Base-by-base conservation (phyloP, 2,797 vertebrate species). In the Apogon hyalosoma region DNA sequence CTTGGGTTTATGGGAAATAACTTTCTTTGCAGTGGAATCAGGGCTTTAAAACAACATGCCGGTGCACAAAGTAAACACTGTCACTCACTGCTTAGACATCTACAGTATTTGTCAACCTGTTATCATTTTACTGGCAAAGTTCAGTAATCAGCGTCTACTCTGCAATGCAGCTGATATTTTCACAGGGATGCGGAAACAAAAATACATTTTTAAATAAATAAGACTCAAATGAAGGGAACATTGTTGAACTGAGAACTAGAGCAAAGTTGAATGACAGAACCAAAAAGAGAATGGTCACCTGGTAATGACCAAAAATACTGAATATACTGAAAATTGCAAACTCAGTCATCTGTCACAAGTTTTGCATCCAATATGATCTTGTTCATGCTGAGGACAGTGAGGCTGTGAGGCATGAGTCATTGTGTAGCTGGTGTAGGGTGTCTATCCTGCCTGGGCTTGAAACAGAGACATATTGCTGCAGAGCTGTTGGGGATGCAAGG, bases 81-180 rank as follows among this genome's bases (percentile, higher is more conserved):
- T 4, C 53, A 62, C 55, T 63, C 48, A 19, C 41, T 13, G n/a
- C 8, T 28, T 38, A 39, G 33, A 7, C 12, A 14, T 70, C 73
- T 58, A 48, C 73, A 80, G 38, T 81, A 40, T 56, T 36, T 36
- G 33, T 36, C 72, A 77, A 64, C 71, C 72, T 73, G 11, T 43
- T 60, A 14, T 62, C 12, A 14, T 47, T 65, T 50, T 74, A 19
- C 1, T 31, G 51, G 40, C 19, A 24, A 48, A 49, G 49, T 77
- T 53, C 77, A 14, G 15, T 31, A 39, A 58, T 68, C 48, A 47
- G 1, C 28, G 52, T 4, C 28, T 7, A 7, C 10, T n/a, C 10
- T 3, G 1, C 13, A 12, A 46, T 18, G 31, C 36, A 24, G 1
- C 8, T 57, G 21, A 38, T 43, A 8, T 41, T 54, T 33, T 15